Evolutionary conservation across 2,888 invertebrate species (phyloP).

Genomic region (Rhodophaea formosa): DNA sequence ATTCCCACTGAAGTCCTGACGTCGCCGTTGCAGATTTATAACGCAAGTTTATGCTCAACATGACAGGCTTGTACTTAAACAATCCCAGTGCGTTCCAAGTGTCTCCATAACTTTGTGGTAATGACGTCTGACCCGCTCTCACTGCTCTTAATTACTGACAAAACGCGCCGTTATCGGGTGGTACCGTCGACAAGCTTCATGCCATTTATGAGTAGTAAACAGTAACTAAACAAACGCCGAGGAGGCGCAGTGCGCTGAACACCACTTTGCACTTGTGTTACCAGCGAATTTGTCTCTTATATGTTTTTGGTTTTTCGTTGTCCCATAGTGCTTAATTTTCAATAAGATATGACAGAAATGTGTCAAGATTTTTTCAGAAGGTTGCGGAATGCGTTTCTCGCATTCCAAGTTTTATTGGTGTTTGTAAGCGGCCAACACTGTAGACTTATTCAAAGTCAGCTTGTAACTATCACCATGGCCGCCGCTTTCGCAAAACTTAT

Average conservation of each 20-base stretch:
- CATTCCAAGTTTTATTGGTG: too few species aligned
- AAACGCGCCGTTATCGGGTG: slow-evolving; percentile 71
- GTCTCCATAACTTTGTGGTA: slow-evolving; percentile 67
- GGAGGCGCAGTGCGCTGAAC: slow-evolving; percentile 45
- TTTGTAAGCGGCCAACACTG: too few species aligned
- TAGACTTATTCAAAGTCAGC: too few species aligned
- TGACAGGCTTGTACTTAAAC: slow-evolving; percentile 59
- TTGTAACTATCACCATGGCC: too few species aligned
- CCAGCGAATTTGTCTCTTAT: background rate
- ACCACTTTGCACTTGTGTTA: slow-evolving; percentile 47
- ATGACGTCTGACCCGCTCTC: slow-evolving; percentile 61
- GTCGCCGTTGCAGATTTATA: slow-evolving; percentile 51
- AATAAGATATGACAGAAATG: too few species aligned
- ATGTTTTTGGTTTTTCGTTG: background rate
- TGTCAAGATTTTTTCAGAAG: too few species aligned
- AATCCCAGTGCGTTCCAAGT: slow-evolving; percentile 58
- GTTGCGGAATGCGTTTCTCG: too few species aligned
- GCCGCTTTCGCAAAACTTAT: too few species aligned
- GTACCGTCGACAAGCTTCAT: slow-evolving; percentile 58
- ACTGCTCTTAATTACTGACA: slow-evolving; percentile 75
- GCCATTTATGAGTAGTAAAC: slow-evolving; percentile 64
- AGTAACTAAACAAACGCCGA: slow-evolving; percentile 65
- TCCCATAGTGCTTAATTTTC: too few species aligned
- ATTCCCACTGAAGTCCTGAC: slow-evolving; percentile 44
- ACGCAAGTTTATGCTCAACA: slow-evolving; percentile 51